These are phyloP conservation scores for Ara ararauna DNA, from an alignment of 2,797 vertebrate genomes.

Conservation along the genomic window DNA sequence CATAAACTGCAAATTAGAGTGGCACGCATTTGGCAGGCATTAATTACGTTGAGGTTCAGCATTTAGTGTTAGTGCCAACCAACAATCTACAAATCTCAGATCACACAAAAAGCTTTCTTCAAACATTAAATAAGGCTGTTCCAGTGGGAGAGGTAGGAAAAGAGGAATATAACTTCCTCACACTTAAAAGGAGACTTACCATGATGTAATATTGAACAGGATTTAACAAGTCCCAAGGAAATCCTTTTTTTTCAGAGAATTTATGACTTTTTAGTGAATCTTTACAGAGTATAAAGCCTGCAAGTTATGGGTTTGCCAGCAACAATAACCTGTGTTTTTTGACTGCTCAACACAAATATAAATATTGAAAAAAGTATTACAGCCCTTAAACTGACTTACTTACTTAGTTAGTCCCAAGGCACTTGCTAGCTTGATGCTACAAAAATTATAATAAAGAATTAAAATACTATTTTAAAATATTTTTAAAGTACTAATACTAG, in stretches of 20 bases:
- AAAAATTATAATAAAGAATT: neutral
- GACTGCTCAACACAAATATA: neutral
- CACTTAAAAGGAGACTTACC: neutral
- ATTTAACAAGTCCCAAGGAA: neutral
- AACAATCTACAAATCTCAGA: neutral
- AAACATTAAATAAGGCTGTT: neutral
- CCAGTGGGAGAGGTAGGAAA: neutral
- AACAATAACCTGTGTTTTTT: neutral
- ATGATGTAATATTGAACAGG: neutral
- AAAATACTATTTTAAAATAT: neutral
- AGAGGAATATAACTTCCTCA: neutral
- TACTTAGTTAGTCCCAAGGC: neutral
- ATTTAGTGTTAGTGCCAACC: neutral
- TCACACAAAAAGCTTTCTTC: neutral
- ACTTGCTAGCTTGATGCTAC: rapidly evolving
- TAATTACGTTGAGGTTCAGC: neutral
- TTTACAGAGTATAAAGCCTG: neutral
- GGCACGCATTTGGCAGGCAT: neutral
- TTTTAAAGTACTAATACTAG: neutral
- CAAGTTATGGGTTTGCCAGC: neutral
- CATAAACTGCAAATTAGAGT: neutral
- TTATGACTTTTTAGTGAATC: neutral
- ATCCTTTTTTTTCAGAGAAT: neutral
- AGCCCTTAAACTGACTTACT: neutral
- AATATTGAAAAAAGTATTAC: neutral